Base-by-base conservation (phyloP, 92 coral and sea anemone species). In the Epizoanthus ramosus region DNA sequence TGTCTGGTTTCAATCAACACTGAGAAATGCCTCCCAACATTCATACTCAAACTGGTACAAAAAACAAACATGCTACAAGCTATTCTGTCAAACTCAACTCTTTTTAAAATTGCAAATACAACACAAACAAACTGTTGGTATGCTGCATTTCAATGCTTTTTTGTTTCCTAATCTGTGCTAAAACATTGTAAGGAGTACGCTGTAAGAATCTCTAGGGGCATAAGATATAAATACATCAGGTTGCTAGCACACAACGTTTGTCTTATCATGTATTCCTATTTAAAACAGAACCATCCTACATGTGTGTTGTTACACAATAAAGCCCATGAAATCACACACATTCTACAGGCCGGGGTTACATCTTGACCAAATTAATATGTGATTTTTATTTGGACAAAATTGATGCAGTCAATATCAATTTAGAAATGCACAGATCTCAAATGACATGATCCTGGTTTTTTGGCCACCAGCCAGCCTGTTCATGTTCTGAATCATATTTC, bases 361-460 rank as follows among this genome's bases (percentile, higher is more conserved):
- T 54, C 53, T 53, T 53, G 41, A 13, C 25, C 24, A 54, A 72
- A 53, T 21, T 12, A 15, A 50, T 21, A 13, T n/a, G 15, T 43
- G 12, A 39, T 71, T 24, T 37, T 39, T 23, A n/a, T 39, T 39
- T 54, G 47, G 58, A 45, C 35, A 43, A 37, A 71, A 71, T 18
- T 22, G 5, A 13, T 1, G 75, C 41, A 56, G n/a, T 17, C 23
- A 50, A 9, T 67, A 9, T 18, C 19, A 53, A 47, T 52, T 47
- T 52, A 37, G 57, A 13, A 7, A 15, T 56, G 3, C 17, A 16
- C 64, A 37, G 35, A 58, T 76, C 81, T 60, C 43, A 1, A 37
- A 3, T 76, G 28, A 59, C 69, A 60, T 76, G 50, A 71, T 71
- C 75, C 17, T 43, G 75, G 39, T 65, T 65, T 6, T 16, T 65